Evolutionary conservation across 2,797 vertebrate genomes (phyloP).

Genomic region (Anableps anableps): DNA sequence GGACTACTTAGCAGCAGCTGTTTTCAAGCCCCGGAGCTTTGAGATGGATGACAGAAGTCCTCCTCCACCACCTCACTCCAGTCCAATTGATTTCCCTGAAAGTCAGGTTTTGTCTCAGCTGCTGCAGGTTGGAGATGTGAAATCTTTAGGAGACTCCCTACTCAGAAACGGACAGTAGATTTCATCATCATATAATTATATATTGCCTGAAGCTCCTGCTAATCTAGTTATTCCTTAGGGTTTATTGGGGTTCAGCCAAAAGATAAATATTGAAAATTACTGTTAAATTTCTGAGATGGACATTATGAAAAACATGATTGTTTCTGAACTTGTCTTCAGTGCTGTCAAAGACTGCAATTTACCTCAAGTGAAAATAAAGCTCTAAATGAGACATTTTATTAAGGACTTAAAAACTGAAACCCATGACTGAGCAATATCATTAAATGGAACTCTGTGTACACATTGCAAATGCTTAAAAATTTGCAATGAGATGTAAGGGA

Average conservation of each 20-base stretch:
- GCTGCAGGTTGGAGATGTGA: conserved; percentile 17
- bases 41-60: conserved; percentile 22
- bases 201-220: background rate
- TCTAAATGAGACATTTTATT: background rate
- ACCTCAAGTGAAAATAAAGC: background rate
- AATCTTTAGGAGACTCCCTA: conserved; percentile 2
- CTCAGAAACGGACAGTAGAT: background rate
- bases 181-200: background rate
- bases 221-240: background rate
- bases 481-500: too few species aligned
- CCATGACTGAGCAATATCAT: background rate
- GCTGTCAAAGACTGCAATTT: background rate
- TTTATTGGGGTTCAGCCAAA: background rate
- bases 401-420: background rate
- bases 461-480: too few species aligned
- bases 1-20: conserved; percentile 45
- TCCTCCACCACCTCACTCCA: conserved; percentile 61
- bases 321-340: background rate
- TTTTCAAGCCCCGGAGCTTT: conserved; percentile 37
- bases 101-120: conserved; percentile 19
- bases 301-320: background rate
- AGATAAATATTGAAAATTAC: background rate
- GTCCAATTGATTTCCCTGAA: conserved; percentile 49
- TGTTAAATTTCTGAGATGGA: background rate
- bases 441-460: background rate